Percentiles rank a stretch among this genome's conserved stretches.
These are phyloP conservation scores for Willisornis vidua DNA, from an alignment of 2,113 vertebrate species.

Conservation along the genomic window DNA sequence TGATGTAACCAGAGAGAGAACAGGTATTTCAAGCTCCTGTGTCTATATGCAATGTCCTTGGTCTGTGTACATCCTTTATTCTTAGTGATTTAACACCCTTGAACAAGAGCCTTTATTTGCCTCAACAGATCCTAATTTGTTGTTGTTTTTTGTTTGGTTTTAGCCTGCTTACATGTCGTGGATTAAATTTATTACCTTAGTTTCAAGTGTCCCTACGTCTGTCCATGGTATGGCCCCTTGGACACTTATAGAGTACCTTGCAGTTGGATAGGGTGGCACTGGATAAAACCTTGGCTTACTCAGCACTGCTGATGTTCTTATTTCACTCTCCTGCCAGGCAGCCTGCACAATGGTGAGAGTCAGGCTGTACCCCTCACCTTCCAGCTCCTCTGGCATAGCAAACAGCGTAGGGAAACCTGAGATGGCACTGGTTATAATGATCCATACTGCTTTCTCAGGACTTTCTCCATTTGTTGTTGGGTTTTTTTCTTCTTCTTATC, in stretches of 20 bases:
- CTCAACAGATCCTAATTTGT: neutral
- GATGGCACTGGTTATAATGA: neutral
- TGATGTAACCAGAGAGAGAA: neutral
- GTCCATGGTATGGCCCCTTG: neutral
- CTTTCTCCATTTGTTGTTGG: neutral
- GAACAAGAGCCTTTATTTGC: neutral
- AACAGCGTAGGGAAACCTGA: accelerated
- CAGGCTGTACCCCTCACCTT: neutral
- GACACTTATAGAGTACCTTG: neutral
- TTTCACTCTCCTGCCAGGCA: too few species aligned
- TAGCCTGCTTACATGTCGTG: neutral
- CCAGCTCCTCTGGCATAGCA: neutral
- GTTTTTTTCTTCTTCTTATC: neutral
- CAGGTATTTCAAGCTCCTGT: neutral
- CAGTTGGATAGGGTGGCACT: neutral
- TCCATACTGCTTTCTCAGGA: neutral
- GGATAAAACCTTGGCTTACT: accelerated
- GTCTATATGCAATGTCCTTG: neutral
- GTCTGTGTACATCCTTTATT: neutral
- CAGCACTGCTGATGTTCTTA: neutral
- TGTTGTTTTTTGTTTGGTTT: neutral
- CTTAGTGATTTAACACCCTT: neutral
- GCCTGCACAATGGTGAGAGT: too few species aligned
- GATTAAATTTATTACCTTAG: neutral
- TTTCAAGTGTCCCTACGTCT: neutral